These are phyloP conservation scores for Hyperoplus lanceolatus DNA, from an alignment of 2,797 vertebrate species.

Conservation along the genomic window DNA sequence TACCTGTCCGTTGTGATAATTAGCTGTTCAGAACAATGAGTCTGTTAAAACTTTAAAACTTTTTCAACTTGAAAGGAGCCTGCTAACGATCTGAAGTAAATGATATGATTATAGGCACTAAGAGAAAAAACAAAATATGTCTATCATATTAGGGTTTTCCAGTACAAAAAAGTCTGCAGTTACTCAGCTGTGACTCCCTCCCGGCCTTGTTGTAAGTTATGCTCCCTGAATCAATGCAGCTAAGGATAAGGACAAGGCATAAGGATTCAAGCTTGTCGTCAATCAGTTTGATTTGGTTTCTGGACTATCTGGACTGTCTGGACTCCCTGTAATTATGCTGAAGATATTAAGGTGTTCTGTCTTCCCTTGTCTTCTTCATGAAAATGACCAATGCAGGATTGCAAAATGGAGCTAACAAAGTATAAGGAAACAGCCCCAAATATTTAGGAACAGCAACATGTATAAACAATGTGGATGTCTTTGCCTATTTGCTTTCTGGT, in stretches of 20 bases:
- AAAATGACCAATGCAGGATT: conserved; percentile 4
- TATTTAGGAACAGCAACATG: neutral
- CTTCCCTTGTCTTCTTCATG: conserved; percentile 23
- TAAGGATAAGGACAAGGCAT: conserved; percentile 14
- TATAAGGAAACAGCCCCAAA: neutral
- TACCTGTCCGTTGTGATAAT: conserved; percentile 28
- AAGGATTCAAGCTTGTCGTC: conserved; percentile 4
- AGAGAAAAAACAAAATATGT: conserved; percentile 42
- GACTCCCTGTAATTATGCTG: conserved; percentile 18
- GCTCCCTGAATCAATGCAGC: conserved; percentile 40
- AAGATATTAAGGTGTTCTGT: conserved; percentile 34
- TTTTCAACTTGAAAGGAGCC: conserved; percentile 21
- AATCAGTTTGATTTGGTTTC: conserved; percentile 16
- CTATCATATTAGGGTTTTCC: conserved; percentile 24
- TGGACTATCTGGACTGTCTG: conserved; percentile 15
- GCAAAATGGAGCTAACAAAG: neutral
- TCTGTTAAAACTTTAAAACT: neutral
- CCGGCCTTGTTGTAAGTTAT: conserved; percentile 17
- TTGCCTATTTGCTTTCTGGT: neutral
- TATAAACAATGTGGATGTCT: neutral
- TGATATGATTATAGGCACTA: conserved; percentile 9
- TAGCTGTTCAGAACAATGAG: conserved; percentile 17
- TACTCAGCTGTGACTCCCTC: conserved; percentile 24
- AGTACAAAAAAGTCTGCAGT: conserved; percentile 18
- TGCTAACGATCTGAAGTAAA: conserved; percentile 35